Evolutionary conservation across 2,797 vertebrate genomes (phyloP), one percentile per base, ranked within the genome.

Genomic region (Acanthis flammea): DNA sequence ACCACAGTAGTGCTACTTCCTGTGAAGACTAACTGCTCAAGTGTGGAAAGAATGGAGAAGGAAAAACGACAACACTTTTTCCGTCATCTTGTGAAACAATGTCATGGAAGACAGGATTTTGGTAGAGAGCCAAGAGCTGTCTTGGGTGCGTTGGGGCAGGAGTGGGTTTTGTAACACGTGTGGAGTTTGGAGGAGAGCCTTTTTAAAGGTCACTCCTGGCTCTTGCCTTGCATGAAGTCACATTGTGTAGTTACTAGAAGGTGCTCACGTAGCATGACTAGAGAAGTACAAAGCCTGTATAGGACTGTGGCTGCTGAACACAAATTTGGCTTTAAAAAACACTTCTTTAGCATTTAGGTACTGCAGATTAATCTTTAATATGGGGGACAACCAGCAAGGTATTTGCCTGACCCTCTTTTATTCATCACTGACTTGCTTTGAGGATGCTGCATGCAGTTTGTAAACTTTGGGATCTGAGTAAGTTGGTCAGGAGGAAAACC

Each of bases 71-170:
- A 4, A 28, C 4, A 2, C n/a, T 0, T 48, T 80, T 74, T 73
- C 31, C 55, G 41, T 50, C 55, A 27, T 76, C 84, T 94, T 87
- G 67, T 3, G 13, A 94, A 94, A 91, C 19, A n/a, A 3, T 92
- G 83, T 83, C 42, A 67, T 3, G 0, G 86, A 89, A 90, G 78
- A 19, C 31, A 39, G 73, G 31, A 35, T 79, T 67, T 3, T 2
- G 9, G 19, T 79, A 24, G 61, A n/a, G 30, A 42, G 42, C 47
- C 0, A 3, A 67, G n/a, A 77, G 37, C 35, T 0, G 1, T 33
- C 39, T 54, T 1, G 2, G 33, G 37, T 11, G 8, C 50, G 78
- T 83, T 15, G 47, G 58, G 39, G 39, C 35, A 71, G 39, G 31
- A 79, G 50, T 65, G 50, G 5, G 7, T 77, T 94, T 77, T 83